Evolutionary conservation across 2,113 vertebrate species (phyloP), one percentile per base, ranked within the genome.

Genomic region (Chionodraco myersi): DNA sequence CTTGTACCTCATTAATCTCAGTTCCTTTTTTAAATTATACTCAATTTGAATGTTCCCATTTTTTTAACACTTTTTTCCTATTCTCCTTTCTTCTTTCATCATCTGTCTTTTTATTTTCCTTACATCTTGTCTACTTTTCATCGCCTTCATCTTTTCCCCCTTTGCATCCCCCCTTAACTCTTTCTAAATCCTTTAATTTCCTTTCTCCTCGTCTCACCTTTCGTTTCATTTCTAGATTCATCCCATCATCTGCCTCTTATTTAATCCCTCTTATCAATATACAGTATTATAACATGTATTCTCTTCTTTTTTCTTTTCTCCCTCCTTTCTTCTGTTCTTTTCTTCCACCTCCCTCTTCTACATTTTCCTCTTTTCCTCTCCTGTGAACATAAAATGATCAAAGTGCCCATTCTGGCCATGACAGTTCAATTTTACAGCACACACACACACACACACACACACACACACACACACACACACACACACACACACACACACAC

Each of bases 321-420:
- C 26, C 16, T 5, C 16, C 6, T 21, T 11, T 6, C 53, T 62
- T 18, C 6, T 61, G n/a, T 62, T 49, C 63, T 12, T 84, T 65
- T 26, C 66, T 73, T 68, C 9, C 26, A 26, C 68, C 68, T 12
- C 34, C 51, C 53, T 79, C 44, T 41, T 76, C 72, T 72, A 61
- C 56, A 81, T 83, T 77, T 75, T 83, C 72, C 66, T 86, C 58
- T 36, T 66, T 70, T 79, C 65, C 45, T 85, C 72, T 90, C 66
- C 81, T 85, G 82, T 82, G 88, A 88, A 91, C 89, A 85, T 72
- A 78, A 87, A 88, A 88, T 93, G 90, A 93, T 92, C 92, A 92
- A 92, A 93, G 91, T 89, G 54, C 53, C 79, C 75, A 91, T 91
- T 88, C 88, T 82, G 79, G 77, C 90, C 89, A 91, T 92, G 90